Evolutionary conservation across 2,888 invertebrate species (phyloP).

Genomic region (Hypolimnas misippus): DNA sequence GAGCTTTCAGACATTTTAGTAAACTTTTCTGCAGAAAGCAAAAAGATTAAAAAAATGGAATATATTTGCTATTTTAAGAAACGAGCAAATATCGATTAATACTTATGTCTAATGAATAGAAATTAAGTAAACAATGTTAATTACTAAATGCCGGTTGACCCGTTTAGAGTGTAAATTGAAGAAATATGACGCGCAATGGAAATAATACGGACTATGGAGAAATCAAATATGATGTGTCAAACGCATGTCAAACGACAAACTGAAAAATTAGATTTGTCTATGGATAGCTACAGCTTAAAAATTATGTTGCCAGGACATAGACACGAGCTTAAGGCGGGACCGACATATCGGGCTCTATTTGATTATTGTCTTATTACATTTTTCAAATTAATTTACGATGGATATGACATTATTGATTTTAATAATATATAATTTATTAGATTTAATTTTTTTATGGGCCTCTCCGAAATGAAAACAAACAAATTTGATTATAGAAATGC

Average conservation of each 20-base stretch:
- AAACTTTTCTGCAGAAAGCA: conserved; percentile 27
- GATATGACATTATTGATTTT: no score
- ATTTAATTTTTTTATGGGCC: no score
- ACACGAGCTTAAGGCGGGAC: no score
- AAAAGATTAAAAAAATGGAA: conserved; percentile 15
- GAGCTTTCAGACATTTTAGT: conserved; percentile 76
- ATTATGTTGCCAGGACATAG: no score
- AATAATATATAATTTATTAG: no score
- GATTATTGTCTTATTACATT: no score
- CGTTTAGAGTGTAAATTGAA: conserved; percentile 43
- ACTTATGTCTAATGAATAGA: conserved; percentile 1
- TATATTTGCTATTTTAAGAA: background rate
- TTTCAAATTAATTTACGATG: no score
- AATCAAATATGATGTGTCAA: conserved; percentile 62
- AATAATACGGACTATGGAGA: conserved; percentile 47
- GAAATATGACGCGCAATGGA: conserved; percentile 53
- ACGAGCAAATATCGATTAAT: conserved; percentile 6
- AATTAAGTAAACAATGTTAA: conserved; percentile 13
- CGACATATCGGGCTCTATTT: no score
- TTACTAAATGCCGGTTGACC: conserved; percentile 18
- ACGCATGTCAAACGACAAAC: conserved; percentile 56
- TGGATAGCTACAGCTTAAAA: background rate
- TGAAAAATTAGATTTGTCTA: conserved; percentile 20
- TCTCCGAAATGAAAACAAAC: background rate
- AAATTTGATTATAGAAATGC: conserved; percentile 20